phyloP scores from a whole-genome alignment of 2,797 vertebrate species.

The Sebastolobus altivelis region DNA sequence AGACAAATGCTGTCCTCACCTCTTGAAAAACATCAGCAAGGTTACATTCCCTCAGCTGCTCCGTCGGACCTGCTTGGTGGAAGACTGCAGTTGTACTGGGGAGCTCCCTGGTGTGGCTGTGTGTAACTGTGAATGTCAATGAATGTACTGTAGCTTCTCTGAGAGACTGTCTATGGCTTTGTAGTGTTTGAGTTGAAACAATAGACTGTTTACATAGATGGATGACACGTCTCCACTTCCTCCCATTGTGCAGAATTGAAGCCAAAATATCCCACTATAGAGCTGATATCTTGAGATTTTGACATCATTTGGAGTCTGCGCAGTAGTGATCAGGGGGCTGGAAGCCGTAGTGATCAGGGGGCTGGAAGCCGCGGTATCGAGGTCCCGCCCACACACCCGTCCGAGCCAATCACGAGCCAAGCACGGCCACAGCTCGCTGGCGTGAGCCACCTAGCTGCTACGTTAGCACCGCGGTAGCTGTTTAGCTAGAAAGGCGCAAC shows the following conservation, averaged over 20 bases:
- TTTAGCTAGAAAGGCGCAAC: too few relatives aligned
- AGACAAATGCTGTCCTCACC: conserved; percentile 3
- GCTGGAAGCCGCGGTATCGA: too few relatives aligned
- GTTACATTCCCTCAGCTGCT: conserved; percentile 33
- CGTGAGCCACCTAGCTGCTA: too few relatives aligned
- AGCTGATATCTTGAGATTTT: neutral
- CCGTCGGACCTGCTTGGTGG: conserved; percentile 39
- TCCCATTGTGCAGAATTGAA: neutral
- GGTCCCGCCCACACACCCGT: too few relatives aligned
- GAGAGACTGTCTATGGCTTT: neutral
- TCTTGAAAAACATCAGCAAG: conserved; percentile 35
- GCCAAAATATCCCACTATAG: neutral
- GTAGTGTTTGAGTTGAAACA: neutral
- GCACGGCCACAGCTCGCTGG: neutral
- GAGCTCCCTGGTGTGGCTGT: conserved; percentile 43
- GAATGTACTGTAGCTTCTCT: conserved; percentile 18
- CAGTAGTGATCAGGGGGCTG: too few relatives aligned
- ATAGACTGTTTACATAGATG: neutral
- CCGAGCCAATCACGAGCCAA: too few relatives aligned
- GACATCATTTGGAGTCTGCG: too few relatives aligned
- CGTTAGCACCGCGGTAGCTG: too few relatives aligned
- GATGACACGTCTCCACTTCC: neutral
- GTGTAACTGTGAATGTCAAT: conserved; percentile 55
- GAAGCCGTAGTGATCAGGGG: too few relatives aligned
- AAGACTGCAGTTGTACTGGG: conserved; percentile 41